Evolutionary conservation across 2,113 vertebrate genomes (phyloP).

Genomic region (Paradoxurus hermaphroditus): DNA sequence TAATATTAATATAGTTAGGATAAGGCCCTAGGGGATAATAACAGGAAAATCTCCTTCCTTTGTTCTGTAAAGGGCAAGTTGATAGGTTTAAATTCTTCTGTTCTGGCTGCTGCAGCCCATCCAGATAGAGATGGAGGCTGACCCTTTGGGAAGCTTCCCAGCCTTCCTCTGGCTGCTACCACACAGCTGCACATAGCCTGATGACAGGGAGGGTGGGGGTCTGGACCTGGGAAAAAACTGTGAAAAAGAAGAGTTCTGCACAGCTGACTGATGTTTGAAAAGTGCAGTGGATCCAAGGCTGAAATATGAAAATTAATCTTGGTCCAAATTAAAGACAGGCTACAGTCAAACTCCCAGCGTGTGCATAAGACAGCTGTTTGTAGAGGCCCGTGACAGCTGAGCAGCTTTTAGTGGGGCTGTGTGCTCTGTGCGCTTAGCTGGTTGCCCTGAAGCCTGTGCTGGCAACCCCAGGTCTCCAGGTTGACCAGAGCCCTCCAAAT

Average conservation of each 20-base stretch:
- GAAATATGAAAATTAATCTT: background rate
- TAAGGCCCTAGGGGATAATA: background rate
- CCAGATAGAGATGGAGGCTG: background rate
- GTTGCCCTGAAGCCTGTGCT: background rate
- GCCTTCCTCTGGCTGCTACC: too few species aligned
- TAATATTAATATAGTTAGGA: background rate
- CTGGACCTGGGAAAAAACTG: background rate
- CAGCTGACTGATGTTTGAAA: background rate
- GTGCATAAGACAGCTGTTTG: background rate
- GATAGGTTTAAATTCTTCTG: background rate
- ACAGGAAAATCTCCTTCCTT: background rate
- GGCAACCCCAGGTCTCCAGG: background rate
- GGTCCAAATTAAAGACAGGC: background rate
- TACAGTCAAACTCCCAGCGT: background rate
- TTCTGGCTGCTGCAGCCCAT: background rate
- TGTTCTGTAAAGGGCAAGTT: background rate
- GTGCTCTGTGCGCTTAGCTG: background rate
- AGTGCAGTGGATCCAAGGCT: background rate
- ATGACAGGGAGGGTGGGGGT: background rate
- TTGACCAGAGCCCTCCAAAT: background rate
- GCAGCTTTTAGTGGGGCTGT: background rate
- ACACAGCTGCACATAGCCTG: background rate
- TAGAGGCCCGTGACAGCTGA: rapidly evolving
- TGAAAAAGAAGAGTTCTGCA: background rate
- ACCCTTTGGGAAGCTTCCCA: background rate